Conservation (phyloP, 2,797 vertebrate genomes). For the Paguma larvata region DNA sequence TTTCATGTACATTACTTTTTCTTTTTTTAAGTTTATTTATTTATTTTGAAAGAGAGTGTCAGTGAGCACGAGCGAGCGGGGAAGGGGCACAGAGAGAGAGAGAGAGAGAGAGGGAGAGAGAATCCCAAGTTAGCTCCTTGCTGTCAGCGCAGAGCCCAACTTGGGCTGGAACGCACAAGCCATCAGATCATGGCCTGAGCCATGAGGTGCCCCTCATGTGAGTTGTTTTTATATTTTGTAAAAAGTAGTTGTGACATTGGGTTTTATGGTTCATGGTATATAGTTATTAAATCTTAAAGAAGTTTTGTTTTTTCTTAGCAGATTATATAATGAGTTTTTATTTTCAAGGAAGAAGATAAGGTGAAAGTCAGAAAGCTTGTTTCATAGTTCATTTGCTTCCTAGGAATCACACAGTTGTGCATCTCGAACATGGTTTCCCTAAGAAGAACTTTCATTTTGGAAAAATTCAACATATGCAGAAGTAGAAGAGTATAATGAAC, state of each 20-base stretch:
- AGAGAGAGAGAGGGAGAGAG: too few relatives aligned
- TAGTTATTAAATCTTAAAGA: constrained; percentile 15
- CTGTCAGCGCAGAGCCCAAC: too few relatives aligned
- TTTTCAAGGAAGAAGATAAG: constrained; percentile 33
- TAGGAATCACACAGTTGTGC: neutral
- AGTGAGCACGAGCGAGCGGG: too few relatives aligned
- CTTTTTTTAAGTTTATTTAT: too few relatives aligned
- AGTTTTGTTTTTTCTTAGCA: constrained; percentile 28
- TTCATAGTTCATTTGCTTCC: constrained; percentile 30
- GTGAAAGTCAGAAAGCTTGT: constrained; percentile 25
- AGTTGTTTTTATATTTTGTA: constrained; percentile 1
- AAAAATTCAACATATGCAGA: neutral
- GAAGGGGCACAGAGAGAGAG: too few relatives aligned
- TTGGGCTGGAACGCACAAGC: too few relatives aligned
- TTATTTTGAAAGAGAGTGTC: too few relatives aligned
- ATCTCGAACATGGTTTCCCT: constrained; percentile 33
- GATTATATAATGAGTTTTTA: neutral
- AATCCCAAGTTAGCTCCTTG: too few relatives aligned
- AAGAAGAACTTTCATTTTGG: neutral
- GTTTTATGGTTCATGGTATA: constrained; percentile 45
- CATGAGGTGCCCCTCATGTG: neutral
- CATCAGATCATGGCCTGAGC: too few relatives aligned
- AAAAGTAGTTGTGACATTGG: neutral
- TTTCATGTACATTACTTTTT: neutral
- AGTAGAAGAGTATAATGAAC: neutral